Base-by-base conservation (phyloP, 2,888 invertebrate genomes). In the Bugula neritina region DNA sequence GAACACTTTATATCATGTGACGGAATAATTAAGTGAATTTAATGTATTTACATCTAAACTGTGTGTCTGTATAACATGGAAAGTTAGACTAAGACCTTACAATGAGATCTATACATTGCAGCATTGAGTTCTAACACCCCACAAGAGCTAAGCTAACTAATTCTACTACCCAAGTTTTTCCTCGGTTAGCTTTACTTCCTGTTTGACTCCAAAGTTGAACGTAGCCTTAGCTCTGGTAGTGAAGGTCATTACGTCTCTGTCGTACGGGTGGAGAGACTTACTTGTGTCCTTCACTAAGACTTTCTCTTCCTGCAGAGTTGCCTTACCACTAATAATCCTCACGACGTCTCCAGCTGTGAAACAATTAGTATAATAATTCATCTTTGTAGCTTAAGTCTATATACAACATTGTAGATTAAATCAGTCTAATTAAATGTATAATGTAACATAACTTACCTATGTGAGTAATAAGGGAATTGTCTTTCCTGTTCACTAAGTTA, bases 391-490 rank as follows among this genome's bases (percentile, higher is more conserved):
- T n/a, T n/a, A n/a, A n/a, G n/a, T n/a, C n/a, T n/a, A n/a, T n/a
- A n/a, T n/a, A n/a, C n/a, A n/a, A n/a, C n/a, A n/a, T n/a, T n/a
- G n/a, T n/a, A n/a, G n/a, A n/a, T n/a, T n/a, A n/a, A n/a, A n/a
- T n/a, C n/a, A n/a, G n/a, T n/a, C n/a, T n/a, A n/a, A n/a, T n/a
- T n/a, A n/a, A n/a, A n/a, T n/a, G n/a, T n/a, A n/a, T n/a, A n/a
- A n/a, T n/a, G n/a, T n/a, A n/a, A 43, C 43, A 43, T 43, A 43
- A 43, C 63, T 63, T 63, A 63, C 63, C 63, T 31, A 34, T 13
- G 31, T 63, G 29, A 2, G 34, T 31, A 13, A 63, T 27, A 13
- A 29, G 29, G 63, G 63, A 63, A 31, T 63, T 63, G 31, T 63
- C 63, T 34, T 63, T 63, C n/a, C 31, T 63, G 3, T 63, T 63